Conservation (phyloP, 30 jellyfish, hydroid and myxozoan genomes). For the Turritopsis dohrnii region DNA sequence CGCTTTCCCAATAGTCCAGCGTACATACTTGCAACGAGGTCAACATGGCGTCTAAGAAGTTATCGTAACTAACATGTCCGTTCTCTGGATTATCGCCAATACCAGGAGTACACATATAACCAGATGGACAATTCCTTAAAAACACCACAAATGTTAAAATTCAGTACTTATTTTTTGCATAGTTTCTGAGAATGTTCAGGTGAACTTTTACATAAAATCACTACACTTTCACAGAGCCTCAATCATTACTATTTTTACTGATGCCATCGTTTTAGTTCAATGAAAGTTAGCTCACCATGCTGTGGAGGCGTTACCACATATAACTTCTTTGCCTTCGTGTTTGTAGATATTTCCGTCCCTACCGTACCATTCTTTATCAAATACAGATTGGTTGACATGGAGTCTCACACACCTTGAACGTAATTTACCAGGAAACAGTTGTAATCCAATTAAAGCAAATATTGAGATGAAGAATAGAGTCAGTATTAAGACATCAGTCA, state of each 20-base stretch:
- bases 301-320: constrained; percentile 92
- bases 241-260: too few relatives aligned
- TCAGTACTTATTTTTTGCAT: background rate
- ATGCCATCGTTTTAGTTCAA: too few relatives aligned
- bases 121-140: constrained; percentile 70
- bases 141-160: background rate
- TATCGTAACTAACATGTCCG: constrained; percentile 77
- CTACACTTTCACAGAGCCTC: too few relatives aligned
- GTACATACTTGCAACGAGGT: constrained; percentile 96
- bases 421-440: constrained; percentile 71
- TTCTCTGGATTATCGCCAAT: constrained; percentile 70
- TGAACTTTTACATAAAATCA: too few relatives aligned
- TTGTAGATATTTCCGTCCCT: constrained; percentile 33
- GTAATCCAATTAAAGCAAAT: constrained; percentile 86
- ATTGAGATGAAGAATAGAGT: constrained; percentile 83
- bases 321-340: constrained; percentile 50
- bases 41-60: constrained; percentile 71
- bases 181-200: too few relatives aligned
- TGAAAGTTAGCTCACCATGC: constrained; percentile 65
- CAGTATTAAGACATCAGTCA: constrained; percentile 88
- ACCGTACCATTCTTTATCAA: constrained; percentile 40
- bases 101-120: constrained; percentile 62
- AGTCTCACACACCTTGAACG: constrained; percentile 74
- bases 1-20: constrained; percentile 93
- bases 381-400: constrained; percentile 43